Evolutionary conservation across 2,113 vertebrate genomes (phyloP).

Genomic region (Typhlomys cinereus): DNA sequence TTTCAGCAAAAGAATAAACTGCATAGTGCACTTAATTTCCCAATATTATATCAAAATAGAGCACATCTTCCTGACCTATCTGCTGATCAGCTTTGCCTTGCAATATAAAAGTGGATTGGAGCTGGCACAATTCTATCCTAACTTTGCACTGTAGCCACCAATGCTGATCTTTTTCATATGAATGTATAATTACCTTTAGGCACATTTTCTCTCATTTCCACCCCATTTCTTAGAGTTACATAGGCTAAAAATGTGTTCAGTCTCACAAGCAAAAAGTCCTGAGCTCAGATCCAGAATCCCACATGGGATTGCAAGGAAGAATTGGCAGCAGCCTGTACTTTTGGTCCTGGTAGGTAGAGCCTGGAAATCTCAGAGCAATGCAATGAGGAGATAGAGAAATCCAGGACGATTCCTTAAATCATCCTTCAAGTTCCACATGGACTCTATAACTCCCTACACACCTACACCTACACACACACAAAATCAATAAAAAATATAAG

Average conservation of each 20-base stretch:
- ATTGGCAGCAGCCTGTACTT: too few relatives aligned
- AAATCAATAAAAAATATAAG: too few relatives aligned
- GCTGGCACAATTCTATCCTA: background rate
- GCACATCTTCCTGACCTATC: constrained; percentile 61
- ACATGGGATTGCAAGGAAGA: too few relatives aligned
- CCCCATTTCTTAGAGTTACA: constrained; percentile 10
- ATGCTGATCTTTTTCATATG: background rate
- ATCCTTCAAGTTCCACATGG: too few relatives aligned
- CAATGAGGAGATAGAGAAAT: too few relatives aligned
- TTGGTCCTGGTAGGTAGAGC: too few relatives aligned
- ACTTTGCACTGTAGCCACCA: background rate
- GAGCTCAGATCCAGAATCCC: too few relatives aligned
- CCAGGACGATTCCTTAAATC: too few relatives aligned
- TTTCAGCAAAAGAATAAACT: constrained; percentile 63
- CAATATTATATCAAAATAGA: constrained; percentile 2
- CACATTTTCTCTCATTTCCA: constrained; percentile 19
- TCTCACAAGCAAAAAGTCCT: background rate
- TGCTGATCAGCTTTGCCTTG: constrained; percentile 48
- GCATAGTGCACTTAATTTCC: constrained; percentile 63
- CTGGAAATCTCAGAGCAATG: too few relatives aligned
- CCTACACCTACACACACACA: too few relatives aligned
- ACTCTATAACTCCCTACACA: too few relatives aligned
- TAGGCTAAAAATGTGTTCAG: constrained; percentile 2
- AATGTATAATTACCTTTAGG: constrained; percentile 41
- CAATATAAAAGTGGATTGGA: constrained; percentile 44